Evolutionary conservation across 2,888 invertebrate species (phyloP).

Genomic region (Eueremaeus valkanovi): DNA sequence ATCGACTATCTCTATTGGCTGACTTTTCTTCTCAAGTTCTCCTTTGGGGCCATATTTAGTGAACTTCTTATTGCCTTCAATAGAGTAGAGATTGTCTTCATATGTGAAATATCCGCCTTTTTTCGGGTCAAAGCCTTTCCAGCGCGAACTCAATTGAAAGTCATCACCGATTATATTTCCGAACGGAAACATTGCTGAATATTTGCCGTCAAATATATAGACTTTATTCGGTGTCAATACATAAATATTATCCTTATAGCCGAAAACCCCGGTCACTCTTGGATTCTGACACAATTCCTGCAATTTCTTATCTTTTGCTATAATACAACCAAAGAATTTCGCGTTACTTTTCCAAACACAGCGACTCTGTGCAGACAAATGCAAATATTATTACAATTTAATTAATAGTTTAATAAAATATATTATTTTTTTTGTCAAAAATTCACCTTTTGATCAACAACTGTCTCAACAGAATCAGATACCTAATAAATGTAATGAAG

Average conservation of each 20-base stretch:
- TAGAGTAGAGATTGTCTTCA: background rate
- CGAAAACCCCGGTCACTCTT: background rate
- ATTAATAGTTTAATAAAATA: no score
- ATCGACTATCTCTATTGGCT: background rate
- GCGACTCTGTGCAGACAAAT: background rate
- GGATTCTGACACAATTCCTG: background rate
- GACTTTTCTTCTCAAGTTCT: background rate
- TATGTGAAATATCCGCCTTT: background rate
- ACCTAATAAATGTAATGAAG: background rate
- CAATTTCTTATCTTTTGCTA: background rate
- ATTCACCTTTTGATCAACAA: background rate
- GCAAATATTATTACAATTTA: no score
- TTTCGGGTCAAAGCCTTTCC: background rate
- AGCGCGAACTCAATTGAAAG: background rate
- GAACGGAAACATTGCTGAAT: background rate
- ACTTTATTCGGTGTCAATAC: background rate
- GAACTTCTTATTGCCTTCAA: background rate
- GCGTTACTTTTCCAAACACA: slow-evolving; percentile 15
- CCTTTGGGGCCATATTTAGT: background rate
- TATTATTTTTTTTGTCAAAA: no score
- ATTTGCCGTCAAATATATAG: slow-evolving; percentile 18
- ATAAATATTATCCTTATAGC: slow-evolving; percentile 15
- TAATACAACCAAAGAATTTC: background rate
- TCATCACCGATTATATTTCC: background rate
- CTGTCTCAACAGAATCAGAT: background rate